Base-by-base conservation (phyloP, 1,140 invertebrate species). In the Megathymus violae region DNA sequence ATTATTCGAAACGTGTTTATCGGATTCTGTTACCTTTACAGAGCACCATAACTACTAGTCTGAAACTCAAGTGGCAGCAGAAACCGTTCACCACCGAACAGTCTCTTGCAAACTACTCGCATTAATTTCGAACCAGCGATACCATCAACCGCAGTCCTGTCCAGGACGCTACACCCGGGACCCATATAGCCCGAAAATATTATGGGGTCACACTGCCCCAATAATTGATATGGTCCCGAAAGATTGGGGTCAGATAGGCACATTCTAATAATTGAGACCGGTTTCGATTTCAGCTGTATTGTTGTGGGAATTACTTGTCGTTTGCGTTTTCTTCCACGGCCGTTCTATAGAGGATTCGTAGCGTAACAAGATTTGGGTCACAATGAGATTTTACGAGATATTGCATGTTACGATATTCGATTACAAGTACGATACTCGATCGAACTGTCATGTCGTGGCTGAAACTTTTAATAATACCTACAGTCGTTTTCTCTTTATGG, bases 231-330 rank as follows among this genome's bases (percentile, higher is more conserved):
- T 36, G 11, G 47, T n/a, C 51, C 36, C 38, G 11, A 43, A 27
- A 25, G 36, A 43, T 43, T 27, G 36, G 22, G 51, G 51, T 54
- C 51, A 54, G 11, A 54, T 43, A 38, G 15, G 14, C 50, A 38
- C 48, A 43, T 54, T 14, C 13, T 41, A 22, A 54, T 54, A 54
- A 54, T 54, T 52, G 48, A 22, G 51, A 7, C 17, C 19, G 51
- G 16, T 16, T 54, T 54, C 51, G 38, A 54, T 54, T 43, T 54
- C 51, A 14, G 17, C 41, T 15, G 38, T 52, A 54, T 54, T 54
- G 51, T 54, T 54, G 19, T 38, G 17, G 22, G 19, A 27, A 43
- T 52, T 41, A 13, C 17, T 7, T 15, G n/a, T 54, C 31, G 38
- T 38, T 15, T 40, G 5, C 4, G 5, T 7, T 11, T 17, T 6